Evolutionary conservation across 2,797 vertebrate species (phyloP).

Genomic region (Vireo griseus): DNA sequence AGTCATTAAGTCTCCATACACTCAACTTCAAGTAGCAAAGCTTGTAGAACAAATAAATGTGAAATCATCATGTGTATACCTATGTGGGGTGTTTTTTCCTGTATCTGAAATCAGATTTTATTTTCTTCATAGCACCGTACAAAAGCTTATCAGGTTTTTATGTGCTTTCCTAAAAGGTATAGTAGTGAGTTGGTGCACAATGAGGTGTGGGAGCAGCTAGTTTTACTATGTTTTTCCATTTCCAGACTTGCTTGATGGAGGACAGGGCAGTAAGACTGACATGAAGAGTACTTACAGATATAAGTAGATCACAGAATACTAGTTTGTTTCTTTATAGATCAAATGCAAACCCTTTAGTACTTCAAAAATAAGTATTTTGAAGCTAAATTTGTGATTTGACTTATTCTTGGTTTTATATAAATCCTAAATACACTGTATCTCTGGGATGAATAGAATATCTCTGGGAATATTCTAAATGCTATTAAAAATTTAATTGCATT

Average conservation of each 20-base stretch:
- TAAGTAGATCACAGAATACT: background rate
- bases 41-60: background rate
- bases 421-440: background rate
- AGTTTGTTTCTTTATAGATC: background rate
- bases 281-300: background rate
- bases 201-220: background rate
- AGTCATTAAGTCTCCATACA: background rate
- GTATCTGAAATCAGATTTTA: background rate
- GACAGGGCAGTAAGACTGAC: background rate
- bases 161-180: background rate
- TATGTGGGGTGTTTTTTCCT: background rate
- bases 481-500: background rate
- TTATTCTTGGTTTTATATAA: background rate
- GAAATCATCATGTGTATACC: background rate
- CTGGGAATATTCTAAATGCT: background rate
- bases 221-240: background rate
- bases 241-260: background rate
- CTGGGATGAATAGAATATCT: background rate
- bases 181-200: background rate
- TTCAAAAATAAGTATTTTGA: background rate
- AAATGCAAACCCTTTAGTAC: background rate
- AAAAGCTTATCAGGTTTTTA: background rate
- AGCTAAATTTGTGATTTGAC: background rate
- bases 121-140: background rate
- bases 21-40: background rate